Evolutionary conservation across 2,113 vertebrate genomes (phyloP), one percentile per base, ranked within the genome.

Genomic region (Strix aluco): DNA sequence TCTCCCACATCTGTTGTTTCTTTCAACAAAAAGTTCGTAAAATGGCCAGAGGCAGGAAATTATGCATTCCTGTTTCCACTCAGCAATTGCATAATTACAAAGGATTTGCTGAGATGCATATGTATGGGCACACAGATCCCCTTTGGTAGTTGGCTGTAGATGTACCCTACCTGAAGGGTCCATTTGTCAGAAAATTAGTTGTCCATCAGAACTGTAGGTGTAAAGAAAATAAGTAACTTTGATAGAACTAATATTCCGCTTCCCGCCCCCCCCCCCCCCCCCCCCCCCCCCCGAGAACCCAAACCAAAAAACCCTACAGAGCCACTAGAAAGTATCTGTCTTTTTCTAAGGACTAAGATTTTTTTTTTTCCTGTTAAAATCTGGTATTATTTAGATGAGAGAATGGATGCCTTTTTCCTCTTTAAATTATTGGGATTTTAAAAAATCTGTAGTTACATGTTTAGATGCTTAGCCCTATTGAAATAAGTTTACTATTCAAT

Each of bases 191-290:
- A 74, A 77, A 74, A 55, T 36, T 23, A 58, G 15, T 77, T 1
- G 2, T 58, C 22, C 15, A 9, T 79, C 20, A 36, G 42, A 86
- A 44, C 21, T 67, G n/a, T 40, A 55, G 20, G 12, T 61, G 10
- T 54, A 65, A 81, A 73, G 36, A 77, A 82, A 86, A 26, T 49
- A 51, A 72, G 20, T 26, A 18, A 10, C 3, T 54, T 46, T 40
- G 32, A 4, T 47, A 34, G 14, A 83, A 54, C 29, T 32, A 67
- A 9, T 67, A 32, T 30, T 20, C 14, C 2, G 4, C 3, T 5
- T 16, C 1, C 2, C 38, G 3, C 38, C 38, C 38, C 15, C 2
- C 1, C 7, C 23, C 1, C 7, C 23, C 36, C 7, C 36, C 36
- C 36, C 2, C 38, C 38, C 38, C 9, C 38, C 15, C 2, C 1